Conservation (phyloP, 2,113 vertebrate species). For the Pseudorhombus dupliciocellatus region DNA sequence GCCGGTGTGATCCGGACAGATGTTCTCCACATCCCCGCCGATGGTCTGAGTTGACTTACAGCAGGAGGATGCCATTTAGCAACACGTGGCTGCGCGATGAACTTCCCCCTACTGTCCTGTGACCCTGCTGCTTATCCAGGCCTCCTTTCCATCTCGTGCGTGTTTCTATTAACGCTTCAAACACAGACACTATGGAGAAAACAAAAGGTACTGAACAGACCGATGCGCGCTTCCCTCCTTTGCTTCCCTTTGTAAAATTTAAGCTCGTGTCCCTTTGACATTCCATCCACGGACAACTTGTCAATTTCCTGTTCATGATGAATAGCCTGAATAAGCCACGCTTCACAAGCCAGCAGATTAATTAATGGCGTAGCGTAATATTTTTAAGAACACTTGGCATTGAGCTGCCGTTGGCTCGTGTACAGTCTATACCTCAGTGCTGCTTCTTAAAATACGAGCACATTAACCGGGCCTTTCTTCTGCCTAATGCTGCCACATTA, state of each 20-base stretch:
- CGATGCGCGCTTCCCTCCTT: constrained; percentile 36
- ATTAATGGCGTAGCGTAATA: constrained; percentile 67
- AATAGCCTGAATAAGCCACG: constrained; percentile 65
- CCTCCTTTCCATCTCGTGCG: constrained; percentile 20
- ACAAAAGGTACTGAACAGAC: constrained; percentile 38
- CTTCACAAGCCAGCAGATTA: constrained; percentile 71
- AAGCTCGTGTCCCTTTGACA: constrained; percentile 61
- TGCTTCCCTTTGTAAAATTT: constrained; percentile 39
- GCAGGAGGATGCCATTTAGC: constrained; percentile 53
- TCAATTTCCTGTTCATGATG: constrained; percentile 72
- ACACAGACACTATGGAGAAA: constrained; percentile 32
- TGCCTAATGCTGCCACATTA: constrained; percentile 27
- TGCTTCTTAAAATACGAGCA: constrained; percentile 31
- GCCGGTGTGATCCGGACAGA: constrained; percentile 52
- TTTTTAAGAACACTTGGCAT: constrained; percentile 72
- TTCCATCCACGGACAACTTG: constrained; percentile 54
- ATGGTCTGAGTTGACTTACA: constrained; percentile 35
- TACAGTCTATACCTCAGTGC: constrained; percentile 47
- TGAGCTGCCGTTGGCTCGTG: constrained; percentile 54
- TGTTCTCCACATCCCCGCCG: constrained; percentile 47
- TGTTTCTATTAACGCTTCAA: constrained; percentile 31
- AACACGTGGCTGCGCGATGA: constrained; percentile 29
- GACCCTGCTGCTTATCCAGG: constrained; percentile 23
- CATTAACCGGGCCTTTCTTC: constrained; percentile 40
- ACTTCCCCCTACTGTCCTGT: constrained; percentile 23